Evolutionary conservation across 2,113 vertebrate genomes (phyloP), one percentile per base, ranked within the genome.

Genomic region (Atractosteus spatula): DNA sequence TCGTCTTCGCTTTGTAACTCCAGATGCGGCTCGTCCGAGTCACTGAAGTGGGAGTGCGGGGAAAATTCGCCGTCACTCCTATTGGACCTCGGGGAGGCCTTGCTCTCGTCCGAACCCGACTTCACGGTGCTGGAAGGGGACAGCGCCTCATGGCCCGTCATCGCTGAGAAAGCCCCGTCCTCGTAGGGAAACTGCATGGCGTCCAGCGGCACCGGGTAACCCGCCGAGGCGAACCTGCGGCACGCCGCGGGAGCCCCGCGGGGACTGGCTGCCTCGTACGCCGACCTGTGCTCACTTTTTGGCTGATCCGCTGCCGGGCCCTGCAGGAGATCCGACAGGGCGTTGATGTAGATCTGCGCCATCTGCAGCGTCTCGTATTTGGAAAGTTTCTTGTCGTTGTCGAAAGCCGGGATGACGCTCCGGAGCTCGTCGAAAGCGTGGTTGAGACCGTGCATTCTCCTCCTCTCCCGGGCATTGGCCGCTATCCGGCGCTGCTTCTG

Each of bases 311-410:
- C 72, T 56, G 80, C 43, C 75, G 93, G 77, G 17, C 84, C 85
- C 68, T 95, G 84, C 16, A 98, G 91, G 70, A 98, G 90, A 57
- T 98, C 96, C 0, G 96, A 94, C 78, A 98, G 84, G 1, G 96
- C 96, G 77, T 94, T 97, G 85, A 98, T 98, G 91, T 98, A 98
- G 84, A 98, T 98, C 83, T 98, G 96, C 7, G 96, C 96, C 96
- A 98, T 98, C 87, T 98, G 96, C 68, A 98, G 82, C n/a, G 96
- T 98, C 82, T 98, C 96, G 54, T 98, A 98, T 73, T 98, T 98
- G 82, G 96, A 98, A 57, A 98, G 92, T 81, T 98, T 98, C 87
- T 98, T 98, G 91, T 98, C 96, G 83, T 97, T 96, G 89, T 97
- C 96, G 70, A 98, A 91, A 16, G 95, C 95, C 14, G 96, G 96